phyloP scores from a whole-genome alignment of 2,113 vertebrate genomes.

The Speoplatyrhinus poulsoni region DNA sequence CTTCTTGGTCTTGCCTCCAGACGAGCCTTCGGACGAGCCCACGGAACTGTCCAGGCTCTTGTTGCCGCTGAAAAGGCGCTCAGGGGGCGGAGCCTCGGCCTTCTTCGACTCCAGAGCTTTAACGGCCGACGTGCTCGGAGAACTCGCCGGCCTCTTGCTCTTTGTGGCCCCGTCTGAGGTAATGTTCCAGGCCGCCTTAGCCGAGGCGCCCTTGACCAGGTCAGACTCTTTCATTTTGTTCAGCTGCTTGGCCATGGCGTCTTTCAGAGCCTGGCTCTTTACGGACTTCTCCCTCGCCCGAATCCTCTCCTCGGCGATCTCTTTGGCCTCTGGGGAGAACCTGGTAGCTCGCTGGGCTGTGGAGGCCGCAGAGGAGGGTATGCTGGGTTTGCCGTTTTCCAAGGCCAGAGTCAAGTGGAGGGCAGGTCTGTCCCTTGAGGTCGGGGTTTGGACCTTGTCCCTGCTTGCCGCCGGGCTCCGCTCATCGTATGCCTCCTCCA shows the following conservation, averaged over 20 bases:
- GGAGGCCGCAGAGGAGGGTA: slow-evolving; percentile 53
- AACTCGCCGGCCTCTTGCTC: slow-evolving; percentile 69
- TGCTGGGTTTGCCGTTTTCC: slow-evolving; percentile 83
- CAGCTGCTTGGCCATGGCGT: slow-evolving; percentile 92
- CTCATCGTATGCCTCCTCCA: slow-evolving; percentile 90
- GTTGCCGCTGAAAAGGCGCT: slow-evolving; percentile 80
- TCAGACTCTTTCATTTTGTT: slow-evolving; percentile 90
- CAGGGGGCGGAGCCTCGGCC: slow-evolving; percentile 64
- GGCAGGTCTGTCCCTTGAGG: slow-evolving; percentile 76
- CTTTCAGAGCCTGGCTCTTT: slow-evolving; percentile 90
- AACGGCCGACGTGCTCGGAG: slow-evolving; percentile 69
- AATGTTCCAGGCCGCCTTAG: slow-evolving; percentile 68
- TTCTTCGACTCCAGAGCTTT: slow-evolving; percentile 78
- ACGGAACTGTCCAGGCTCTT: slow-evolving; percentile 85
- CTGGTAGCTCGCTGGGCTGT: slow-evolving; percentile 70
- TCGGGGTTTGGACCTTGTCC: slow-evolving; percentile 85
- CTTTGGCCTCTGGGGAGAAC: slow-evolving; percentile 90
- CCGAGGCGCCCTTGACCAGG: slow-evolving; percentile 43
- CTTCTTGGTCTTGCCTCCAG: slow-evolving; percentile 89
- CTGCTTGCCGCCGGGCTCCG: slow-evolving; percentile 82
- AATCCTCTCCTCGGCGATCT: slow-evolving; percentile 92
- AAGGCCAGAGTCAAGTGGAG: slow-evolving; percentile 74
- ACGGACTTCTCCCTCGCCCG: slow-evolving; percentile 91
- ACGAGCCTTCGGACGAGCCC: slow-evolving; percentile 89
- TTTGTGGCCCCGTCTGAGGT: slow-evolving; percentile 56